These are phyloP conservation scores for Bicyclus anynana DNA, from an alignment of 1,140 invertebrate species.

Conservation along the genomic window DNA sequence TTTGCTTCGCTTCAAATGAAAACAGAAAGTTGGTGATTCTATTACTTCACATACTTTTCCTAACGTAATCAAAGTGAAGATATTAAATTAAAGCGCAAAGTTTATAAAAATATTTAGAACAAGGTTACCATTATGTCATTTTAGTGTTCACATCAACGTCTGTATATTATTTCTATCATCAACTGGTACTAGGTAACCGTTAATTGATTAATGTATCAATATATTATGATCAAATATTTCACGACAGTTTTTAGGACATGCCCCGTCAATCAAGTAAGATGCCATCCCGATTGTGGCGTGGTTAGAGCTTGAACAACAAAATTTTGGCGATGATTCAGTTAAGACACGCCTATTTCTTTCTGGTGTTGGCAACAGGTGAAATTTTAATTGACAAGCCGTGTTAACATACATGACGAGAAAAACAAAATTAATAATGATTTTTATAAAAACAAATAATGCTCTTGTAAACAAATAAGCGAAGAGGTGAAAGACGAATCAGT, in stretches of 20 bases:
- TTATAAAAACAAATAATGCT: no score
- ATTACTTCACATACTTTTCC: not conserved
- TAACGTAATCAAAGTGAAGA: not conserved
- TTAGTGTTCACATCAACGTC: not conserved
- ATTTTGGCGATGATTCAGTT: constrained; percentile 16
- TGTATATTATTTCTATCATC: not conserved
- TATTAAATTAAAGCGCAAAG: no score
- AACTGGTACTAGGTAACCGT: not conserved
- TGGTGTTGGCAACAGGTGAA: constrained; percentile 14
- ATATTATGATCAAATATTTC: not conserved
- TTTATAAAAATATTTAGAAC: not conserved
- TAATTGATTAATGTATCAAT: not conserved
- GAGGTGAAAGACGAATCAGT: no score
- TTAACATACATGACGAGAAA: no score
- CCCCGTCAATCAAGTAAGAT: constrained; percentile 16
- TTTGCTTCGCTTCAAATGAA: not conserved
- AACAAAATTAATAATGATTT: no score
- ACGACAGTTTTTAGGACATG: not conserved
- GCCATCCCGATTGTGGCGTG: constrained; percentile 23
- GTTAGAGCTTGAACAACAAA: constrained; percentile 13
- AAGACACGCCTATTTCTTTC: constrained; percentile 10
- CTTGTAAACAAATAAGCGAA: no score
- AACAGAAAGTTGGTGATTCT: not conserved
- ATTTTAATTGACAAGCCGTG: not conserved
- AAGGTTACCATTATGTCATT: not conserved